Evolutionary conservation across 2,113 vertebrate species (phyloP).

Genomic region (Pleuronectes platessa): DNA sequence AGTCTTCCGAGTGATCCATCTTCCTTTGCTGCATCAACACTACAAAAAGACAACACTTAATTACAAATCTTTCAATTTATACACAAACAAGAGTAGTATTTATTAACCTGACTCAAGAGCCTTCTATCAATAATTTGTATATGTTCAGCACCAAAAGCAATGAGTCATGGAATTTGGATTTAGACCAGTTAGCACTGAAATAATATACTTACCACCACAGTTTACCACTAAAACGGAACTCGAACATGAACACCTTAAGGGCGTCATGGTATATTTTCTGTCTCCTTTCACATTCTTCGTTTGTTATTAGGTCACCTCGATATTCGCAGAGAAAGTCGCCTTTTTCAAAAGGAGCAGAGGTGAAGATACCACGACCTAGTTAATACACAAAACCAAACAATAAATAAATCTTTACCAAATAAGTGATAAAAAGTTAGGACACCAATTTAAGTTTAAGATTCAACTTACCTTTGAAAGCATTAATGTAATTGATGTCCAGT

Average conservation of each 20-base stretch:
- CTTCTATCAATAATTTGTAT: not conserved
- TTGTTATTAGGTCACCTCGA: slow-evolving; percentile 10
- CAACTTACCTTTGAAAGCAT: not conserved
- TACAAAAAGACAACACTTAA: not conserved
- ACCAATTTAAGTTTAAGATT: not conserved
- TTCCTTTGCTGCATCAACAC: not conserved
- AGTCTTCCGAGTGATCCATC: too few species aligned
- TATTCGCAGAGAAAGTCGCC: slow-evolving; percentile 13
- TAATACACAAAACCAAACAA: too few species aligned
- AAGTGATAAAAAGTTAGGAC: not conserved
- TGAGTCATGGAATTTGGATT: not conserved
- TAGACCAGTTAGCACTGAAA: too few species aligned
- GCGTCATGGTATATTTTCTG: not conserved
- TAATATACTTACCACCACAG: slow-evolving; percentile 5
- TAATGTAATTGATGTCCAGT: not conserved
- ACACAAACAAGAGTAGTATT: not conserved
- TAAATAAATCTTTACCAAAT: too few species aligned
- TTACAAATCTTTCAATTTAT: not conserved
- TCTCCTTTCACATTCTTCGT: slow-evolving; percentile 15
- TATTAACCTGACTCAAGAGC: not conserved
- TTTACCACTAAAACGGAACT: slow-evolving; percentile 20
- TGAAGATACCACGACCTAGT: too few species aligned
- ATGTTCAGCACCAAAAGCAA: not conserved
- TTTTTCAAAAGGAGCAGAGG: not conserved
- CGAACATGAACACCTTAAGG: slow-evolving; percentile 9